These are phyloP conservation scores for Malaclemys terrapin DNA, from an alignment of 2,113 vertebrate genomes.

Conservation along the genomic window DNA sequence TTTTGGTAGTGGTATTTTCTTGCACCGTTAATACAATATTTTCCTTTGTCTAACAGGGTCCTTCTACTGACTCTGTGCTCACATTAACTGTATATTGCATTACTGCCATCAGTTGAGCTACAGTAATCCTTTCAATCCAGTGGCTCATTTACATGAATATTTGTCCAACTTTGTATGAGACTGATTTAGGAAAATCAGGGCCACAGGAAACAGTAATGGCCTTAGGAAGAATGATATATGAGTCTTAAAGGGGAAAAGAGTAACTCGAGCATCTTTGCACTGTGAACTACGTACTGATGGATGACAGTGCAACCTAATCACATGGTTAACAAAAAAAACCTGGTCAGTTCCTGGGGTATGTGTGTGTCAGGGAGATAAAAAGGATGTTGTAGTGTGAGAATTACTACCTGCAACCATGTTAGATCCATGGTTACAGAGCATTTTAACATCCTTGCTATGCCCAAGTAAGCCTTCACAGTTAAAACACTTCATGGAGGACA, in stretches of 20 bases:
- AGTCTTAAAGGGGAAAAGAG: background rate
- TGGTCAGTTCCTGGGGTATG: background rate
- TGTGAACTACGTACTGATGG: background rate
- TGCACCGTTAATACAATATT: background rate
- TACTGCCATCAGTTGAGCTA: background rate
- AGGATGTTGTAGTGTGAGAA: background rate
- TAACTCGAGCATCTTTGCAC: background rate
- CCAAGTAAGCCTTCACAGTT: background rate
- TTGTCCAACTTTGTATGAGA: background rate
- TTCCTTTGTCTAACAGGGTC: background rate
- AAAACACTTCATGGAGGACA: background rate
- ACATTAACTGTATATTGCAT: background rate
- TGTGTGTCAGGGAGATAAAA: background rate
- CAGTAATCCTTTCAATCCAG: background rate
- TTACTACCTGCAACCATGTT: background rate
- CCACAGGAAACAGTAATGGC: background rate
- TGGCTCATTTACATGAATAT: background rate
- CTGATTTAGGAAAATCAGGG: background rate
- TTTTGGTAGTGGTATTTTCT: background rate
- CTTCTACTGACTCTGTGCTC: background rate
- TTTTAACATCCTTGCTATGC: background rate
- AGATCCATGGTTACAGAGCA: background rate
- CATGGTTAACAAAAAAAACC: background rate
- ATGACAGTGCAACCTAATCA: background rate
- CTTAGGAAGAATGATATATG: background rate